Evolutionary conservation across 1,140 invertebrate genomes (phyloP), one percentile per base, ranked within the genome.

Genomic region (Dolichoris vasculosae): DNA sequence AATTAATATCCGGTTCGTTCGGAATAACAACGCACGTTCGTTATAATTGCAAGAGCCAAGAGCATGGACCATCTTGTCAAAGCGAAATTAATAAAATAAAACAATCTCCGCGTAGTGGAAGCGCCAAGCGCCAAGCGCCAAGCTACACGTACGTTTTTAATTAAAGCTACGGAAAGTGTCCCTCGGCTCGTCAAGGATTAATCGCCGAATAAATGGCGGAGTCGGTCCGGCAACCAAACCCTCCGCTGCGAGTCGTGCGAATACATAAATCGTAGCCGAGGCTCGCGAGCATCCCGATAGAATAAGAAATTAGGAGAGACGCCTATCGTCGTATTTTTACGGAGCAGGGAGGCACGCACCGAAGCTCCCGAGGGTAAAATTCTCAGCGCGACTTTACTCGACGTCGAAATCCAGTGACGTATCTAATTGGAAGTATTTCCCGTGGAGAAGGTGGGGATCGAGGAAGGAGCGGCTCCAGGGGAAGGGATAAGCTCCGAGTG

Each of bases 391-490:
- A 86, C 55, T 82, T 69, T 87, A 87, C 89, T 91, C 87, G 88
- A 91, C 90, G 89, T 90, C 89, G 91, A 92, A 90, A 93, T 92
- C 91, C 91, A 89, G 90, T 91, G 90, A 92, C 91, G 90, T 92
- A 91, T 92, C 92, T 93, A 93, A 93, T 92, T 93, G 92, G 90
- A 89, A 89, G 89, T 90, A 92, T 88, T 92, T 92, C 92, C 64
- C 46, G 63, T n/a, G n/a, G n/a, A n/a, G n/a, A n/a, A n/a, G n/a
- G 15, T 32, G 30, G 63, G 63, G 13, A 6, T 0, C 55, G 55
- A 26, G 2, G 4, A 59, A 59, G 55, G 59, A 13, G 17, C n/a
- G 17, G 55, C 55, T 26, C 8, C 91, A 90, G 90, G 88, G 89
- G 89, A 87, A 87, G 82, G 88, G 89, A 91, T 89, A 88, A 85